phyloP scores from a whole-genome alignment of 2,888 invertebrate species.

The Pseudococcus viburni region DNA sequence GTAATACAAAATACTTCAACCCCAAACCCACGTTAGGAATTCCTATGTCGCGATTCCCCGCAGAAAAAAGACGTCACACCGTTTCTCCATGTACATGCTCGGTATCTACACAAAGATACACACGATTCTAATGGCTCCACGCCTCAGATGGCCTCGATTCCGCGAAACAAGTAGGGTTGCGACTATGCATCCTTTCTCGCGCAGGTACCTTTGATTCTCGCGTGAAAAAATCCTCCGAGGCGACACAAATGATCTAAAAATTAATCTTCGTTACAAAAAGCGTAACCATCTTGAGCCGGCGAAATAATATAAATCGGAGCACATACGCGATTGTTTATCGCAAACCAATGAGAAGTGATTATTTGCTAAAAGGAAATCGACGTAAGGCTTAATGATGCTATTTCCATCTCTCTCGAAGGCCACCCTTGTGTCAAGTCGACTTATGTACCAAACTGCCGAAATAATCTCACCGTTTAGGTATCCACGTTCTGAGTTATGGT shows the following conservation, averaged over 20 bases:
- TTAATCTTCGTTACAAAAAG: slow-evolving; percentile 24
- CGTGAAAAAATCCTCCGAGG: not conserved
- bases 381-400: slow-evolving; percentile 17
- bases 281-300: not conserved
- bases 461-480: slow-evolving; percentile 47
- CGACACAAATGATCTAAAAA: slow-evolving; percentile 8
- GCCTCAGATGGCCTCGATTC: not conserved
- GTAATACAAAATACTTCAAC: no score
- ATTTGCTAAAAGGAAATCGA: slow-evolving; percentile 40
- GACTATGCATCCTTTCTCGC: not conserved
- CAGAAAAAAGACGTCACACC: not conserved
- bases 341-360: not conserved
- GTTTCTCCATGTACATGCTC: not conserved
- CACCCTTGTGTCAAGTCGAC: slow-evolving; percentile 49
- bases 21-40: not conserved
- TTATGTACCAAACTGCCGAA: not conserved
- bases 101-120: not conserved
- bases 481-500: not conserved
- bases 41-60: not conserved
- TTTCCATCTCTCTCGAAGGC: slow-evolving; percentile 17
- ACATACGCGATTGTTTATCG: not conserved
- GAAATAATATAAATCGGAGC: slow-evolving; percentile 21
- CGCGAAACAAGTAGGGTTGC: not conserved
- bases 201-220: not conserved
- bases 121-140: not conserved